Evolutionary conservation across 92 coral and sea anemone genomes (phyloP).

Genomic region (Blastomussa wellsi): DNA sequence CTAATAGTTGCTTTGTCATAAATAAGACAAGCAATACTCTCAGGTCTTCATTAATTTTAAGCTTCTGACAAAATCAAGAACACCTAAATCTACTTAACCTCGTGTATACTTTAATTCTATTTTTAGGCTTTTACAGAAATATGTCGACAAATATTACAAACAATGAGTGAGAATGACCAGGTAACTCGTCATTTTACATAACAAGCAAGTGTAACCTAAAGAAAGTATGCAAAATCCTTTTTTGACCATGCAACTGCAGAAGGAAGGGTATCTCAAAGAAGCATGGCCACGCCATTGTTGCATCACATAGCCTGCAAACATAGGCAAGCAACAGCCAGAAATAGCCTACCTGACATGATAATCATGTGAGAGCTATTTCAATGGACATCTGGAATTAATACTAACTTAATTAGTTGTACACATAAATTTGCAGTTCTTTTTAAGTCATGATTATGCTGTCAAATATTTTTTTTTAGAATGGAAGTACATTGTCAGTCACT

Average conservation of each 20-base stretch:
- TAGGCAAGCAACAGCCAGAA: too few species aligned
- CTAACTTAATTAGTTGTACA: too few species aligned
- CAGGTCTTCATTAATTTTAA: too few species aligned
- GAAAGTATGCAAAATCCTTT: neutral
- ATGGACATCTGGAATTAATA: too few species aligned
- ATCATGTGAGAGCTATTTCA: too few species aligned
- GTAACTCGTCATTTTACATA: conserved; percentile 28
- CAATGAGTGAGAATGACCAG: conserved; percentile 69
- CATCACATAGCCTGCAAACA: too few species aligned
- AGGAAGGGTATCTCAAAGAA: too few species aligned
- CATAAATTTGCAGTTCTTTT: too few species aligned
- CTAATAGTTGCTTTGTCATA: neutral
- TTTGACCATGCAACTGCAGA: too few species aligned
- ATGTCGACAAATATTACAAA: conserved; percentile 85
- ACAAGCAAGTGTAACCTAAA: neutral
- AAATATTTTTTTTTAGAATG: conserved; percentile 59
- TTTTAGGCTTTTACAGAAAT: conserved; percentile 94
- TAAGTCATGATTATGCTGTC: neutral
- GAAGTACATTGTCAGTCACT: conserved; percentile 39
- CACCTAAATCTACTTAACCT: neutral
- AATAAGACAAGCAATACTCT: neutral
- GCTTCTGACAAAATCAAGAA: too few species aligned
- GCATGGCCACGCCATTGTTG: too few species aligned
- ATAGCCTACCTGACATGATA: too few species aligned
- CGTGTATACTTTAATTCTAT: neutral